These are phyloP conservation scores for Orcinus orca DNA, from an alignment of 2,113 vertebrate genomes.

Conservation along the genomic window DNA sequence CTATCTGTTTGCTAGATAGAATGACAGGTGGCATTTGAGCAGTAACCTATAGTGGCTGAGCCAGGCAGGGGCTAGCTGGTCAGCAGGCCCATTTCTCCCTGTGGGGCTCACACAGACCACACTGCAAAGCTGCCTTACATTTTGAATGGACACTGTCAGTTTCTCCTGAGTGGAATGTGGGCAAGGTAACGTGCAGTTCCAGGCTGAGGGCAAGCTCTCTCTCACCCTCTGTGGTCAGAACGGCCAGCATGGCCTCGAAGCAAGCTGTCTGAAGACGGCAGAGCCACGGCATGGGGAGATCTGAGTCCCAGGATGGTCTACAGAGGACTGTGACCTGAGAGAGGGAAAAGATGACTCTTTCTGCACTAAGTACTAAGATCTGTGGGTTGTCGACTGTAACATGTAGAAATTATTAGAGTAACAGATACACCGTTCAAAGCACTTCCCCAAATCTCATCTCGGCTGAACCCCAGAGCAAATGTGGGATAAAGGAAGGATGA, in stretches of 20 bases:
- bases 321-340: not conserved
- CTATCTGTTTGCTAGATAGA: not conserved
- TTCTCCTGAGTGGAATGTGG: not conserved
- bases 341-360: not conserved
- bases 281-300: not conserved
- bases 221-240: not conserved
- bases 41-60: not conserved
- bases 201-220: accelerated
- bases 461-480: not conserved
- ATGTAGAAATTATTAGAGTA: not conserved
- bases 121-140: too few species aligned
- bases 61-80: not conserved
- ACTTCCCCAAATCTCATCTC: not conserved
- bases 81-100: not conserved
- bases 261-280: accelerated
- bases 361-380: not conserved
- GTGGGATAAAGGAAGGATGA: not conserved
- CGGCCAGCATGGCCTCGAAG: too few species aligned
- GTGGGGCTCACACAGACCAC: not conserved
- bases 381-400: not conserved
- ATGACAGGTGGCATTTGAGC: not conserved
- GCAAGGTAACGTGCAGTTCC: accelerated
- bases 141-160: not conserved
- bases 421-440: not conserved
- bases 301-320: too few species aligned